Evolutionary conservation across 2,888 invertebrate species (phyloP).

Genomic region (Timema cristinae): DNA sequence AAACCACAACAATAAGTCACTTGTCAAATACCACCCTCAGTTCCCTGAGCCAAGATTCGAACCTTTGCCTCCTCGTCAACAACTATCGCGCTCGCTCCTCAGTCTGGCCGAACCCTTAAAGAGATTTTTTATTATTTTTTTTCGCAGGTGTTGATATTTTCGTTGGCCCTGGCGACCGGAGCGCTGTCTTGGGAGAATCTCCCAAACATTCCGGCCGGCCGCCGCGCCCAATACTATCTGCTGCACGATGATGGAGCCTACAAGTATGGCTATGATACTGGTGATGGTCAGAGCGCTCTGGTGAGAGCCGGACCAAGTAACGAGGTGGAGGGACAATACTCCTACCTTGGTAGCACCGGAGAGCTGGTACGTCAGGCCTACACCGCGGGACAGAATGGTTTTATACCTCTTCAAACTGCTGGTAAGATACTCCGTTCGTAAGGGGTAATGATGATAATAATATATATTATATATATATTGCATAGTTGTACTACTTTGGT

Average conservation of each 20-base stretch:
- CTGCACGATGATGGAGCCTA: constrained; percentile 44
- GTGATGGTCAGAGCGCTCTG: constrained; percentile 40
- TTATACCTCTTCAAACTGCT: constrained; percentile 33
- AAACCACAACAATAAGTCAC: too few relatives aligned
- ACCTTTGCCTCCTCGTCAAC: too few relatives aligned
- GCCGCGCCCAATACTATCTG: constrained; percentile 43
- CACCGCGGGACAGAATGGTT: constrained; percentile 41
- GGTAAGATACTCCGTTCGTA: too few relatives aligned
- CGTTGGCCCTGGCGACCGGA: neutral
- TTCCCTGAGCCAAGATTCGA: too few relatives aligned
- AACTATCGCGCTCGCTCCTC: too few relatives aligned
- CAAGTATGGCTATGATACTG: constrained; percentile 44
- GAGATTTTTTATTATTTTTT: too few relatives aligned
- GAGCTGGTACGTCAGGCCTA: constrained; percentile 39
- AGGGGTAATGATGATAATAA: too few relatives aligned
- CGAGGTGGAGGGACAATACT: constrained; percentile 41
- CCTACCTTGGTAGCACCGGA: constrained; percentile 38
- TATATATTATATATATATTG: too few relatives aligned
- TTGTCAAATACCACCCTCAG: too few relatives aligned
- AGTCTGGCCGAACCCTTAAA: too few relatives aligned
- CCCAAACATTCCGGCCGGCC: constrained; percentile 39
- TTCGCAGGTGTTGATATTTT: too few relatives aligned
- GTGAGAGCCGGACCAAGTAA: constrained; percentile 41
- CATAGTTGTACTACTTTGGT: neutral
- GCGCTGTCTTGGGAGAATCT: constrained; percentile 38